Conservation (phyloP, 2,797 vertebrate genomes). For the Hapalemur alaotrensis region DNA sequence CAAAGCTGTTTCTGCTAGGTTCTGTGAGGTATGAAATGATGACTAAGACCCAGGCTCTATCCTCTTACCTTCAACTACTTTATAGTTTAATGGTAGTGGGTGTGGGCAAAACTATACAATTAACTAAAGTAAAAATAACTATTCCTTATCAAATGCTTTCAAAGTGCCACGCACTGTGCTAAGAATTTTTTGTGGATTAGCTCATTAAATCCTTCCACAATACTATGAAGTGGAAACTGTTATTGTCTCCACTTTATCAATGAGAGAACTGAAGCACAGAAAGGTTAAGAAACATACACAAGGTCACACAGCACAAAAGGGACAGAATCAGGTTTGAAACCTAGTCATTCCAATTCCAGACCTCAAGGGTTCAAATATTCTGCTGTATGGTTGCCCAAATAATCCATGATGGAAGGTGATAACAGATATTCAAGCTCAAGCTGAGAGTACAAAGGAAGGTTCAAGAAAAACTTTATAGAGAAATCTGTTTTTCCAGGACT, state of each 20-base stretch:
- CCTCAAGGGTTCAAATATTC: not conserved
- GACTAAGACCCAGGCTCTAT: not conserved
- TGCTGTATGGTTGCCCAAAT: not conserved
- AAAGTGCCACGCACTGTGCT: not conserved
- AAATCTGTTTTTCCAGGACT: not conserved
- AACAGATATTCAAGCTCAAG: not conserved
- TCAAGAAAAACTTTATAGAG: not conserved
- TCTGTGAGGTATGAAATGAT: not conserved
- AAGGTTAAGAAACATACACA: not conserved
- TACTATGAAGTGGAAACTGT: not conserved
- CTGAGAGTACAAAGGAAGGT: not conserved
- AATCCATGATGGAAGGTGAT: not conserved
- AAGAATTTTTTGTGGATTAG: not conserved
- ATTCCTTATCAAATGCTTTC: not conserved
- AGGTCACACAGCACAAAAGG: not conserved
- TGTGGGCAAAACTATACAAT: not conserved
- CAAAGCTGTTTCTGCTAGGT: not conserved
- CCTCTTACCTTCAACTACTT: not conserved
- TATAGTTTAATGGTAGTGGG: not conserved
- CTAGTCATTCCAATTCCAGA: not conserved
- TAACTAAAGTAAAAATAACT: conserved; percentile 7
- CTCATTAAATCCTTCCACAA: not conserved
- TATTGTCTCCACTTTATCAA: not conserved
- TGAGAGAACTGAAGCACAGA: not conserved
- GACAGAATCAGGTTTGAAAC: not conserved